phyloP scores from a whole-genome alignment of 2,888 invertebrate genomes.

The Danaus chrysippus region DNA sequence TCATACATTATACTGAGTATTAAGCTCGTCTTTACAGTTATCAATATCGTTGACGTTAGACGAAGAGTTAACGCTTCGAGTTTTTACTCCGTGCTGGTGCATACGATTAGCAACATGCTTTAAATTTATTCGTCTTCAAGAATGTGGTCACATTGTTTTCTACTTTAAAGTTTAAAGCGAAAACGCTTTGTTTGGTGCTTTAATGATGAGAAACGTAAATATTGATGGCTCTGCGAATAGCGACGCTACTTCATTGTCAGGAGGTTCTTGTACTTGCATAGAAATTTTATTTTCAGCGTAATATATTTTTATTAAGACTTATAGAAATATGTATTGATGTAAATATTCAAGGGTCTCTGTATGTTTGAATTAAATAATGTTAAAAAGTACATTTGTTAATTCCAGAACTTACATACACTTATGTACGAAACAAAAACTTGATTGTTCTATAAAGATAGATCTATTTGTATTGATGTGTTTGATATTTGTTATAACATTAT shows the following conservation, averaged over 20 bases:
- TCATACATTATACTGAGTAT: slow-evolving; percentile 25
- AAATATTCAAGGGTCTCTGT: no score
- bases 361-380: no score
- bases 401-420: no score
- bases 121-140: slow-evolving; percentile 50
- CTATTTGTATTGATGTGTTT: no score
- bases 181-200: slow-evolving; percentile 37
- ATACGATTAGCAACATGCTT: slow-evolving; percentile 64
- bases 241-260: slow-evolving; percentile 2
- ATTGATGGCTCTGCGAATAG: slow-evolving; percentile 1
- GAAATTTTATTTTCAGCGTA: neutral
- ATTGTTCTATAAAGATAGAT: no score
- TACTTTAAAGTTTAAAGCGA: slow-evolving; percentile 38
- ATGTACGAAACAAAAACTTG: no score
- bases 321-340: no score
- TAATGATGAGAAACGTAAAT: slow-evolving; percentile 12
- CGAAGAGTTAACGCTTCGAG: slow-evolving; percentile 48
- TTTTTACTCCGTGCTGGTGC: slow-evolving; percentile 60
- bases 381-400: no score
- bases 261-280: neutral
- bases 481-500: no score
- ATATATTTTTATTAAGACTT: neutral
- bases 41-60: slow-evolving; percentile 30
- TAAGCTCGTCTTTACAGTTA: slow-evolving; percentile 29
- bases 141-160: slow-evolving; percentile 57